These are phyloP conservation scores for Pipistrellus nathusii DNA, from an alignment of 2,797 vertebrate species.

Conservation along the genomic window DNA sequence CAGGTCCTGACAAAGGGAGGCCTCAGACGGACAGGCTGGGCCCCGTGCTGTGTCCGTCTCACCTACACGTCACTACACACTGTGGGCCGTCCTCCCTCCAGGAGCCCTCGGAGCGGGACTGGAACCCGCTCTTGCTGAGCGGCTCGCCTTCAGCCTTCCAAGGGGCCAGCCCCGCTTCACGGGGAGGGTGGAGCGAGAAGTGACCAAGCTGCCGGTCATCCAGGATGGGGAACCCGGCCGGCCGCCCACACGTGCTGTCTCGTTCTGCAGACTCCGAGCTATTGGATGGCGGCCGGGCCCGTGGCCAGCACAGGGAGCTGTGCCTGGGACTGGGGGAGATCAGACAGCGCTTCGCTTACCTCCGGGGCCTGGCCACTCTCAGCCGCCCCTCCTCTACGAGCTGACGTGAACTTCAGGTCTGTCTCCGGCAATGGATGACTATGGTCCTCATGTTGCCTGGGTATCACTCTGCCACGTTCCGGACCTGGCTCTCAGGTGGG, in stretches of 20 bases:
- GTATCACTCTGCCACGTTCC: neutral
- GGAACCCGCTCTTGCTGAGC: neutral
- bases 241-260: neutral
- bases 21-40: neutral
- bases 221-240: neutral
- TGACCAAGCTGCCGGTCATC: neutral
- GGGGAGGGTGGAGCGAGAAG: neutral
- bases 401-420: neutral
- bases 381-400: neutral
- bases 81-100: neutral
- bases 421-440: neutral
- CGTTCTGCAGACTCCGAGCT: neutral
- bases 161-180: neutral
- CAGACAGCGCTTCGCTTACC: neutral
- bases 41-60: neutral
- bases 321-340: neutral
- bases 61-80: neutral
- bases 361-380: neutral
- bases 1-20: neutral
- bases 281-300: neutral
- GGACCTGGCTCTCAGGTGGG: neutral
- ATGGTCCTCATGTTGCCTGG: rapidly evolving
- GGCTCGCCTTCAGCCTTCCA: too few species aligned
- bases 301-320: neutral
- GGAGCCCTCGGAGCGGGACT: neutral